These are phyloP conservation scores for Galaxias olidus DNA, from an alignment of 2,797 vertebrate genomes.

Conservation along the genomic window DNA sequence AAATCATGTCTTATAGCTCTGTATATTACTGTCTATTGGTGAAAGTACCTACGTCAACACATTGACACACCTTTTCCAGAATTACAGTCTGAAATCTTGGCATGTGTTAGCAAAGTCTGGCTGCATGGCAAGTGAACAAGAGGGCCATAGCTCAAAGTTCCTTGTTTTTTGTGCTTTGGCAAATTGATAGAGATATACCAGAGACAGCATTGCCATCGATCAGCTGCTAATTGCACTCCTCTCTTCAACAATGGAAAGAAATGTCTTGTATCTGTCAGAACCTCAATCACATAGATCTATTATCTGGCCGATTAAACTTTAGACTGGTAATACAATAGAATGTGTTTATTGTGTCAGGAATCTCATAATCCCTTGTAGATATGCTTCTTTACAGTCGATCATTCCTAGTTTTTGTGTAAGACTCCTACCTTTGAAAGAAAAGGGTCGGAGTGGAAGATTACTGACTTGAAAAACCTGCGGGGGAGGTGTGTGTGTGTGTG, in stretches of 20 bases:
- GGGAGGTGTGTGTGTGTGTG: constrained; percentile 10
- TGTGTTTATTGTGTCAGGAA: constrained; percentile 30
- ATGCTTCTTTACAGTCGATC: constrained; percentile 34
- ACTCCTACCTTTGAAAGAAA: too few relatives aligned
- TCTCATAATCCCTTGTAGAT: constrained; percentile 21
- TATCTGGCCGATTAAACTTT: constrained; percentile 49
- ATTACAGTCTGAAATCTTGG: too few relatives aligned
- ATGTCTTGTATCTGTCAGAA: constrained; percentile 39
- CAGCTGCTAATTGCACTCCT: constrained; percentile 45
- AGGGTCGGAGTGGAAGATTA: too few relatives aligned
- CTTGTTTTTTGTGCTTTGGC: constrained; percentile 44
- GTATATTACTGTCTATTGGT: too few relatives aligned
- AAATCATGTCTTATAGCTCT: too few relatives aligned
- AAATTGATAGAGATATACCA: constrained; percentile 67
- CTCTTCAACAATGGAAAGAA: constrained; percentile 35
- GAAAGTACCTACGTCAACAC: too few relatives aligned
- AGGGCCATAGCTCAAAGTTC: constrained; percentile 45
- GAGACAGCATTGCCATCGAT: constrained; percentile 56
- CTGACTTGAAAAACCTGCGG: too few relatives aligned
- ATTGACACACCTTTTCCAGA: too few relatives aligned
- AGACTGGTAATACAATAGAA: constrained; percentile 28
- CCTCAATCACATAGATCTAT: constrained; percentile 50
- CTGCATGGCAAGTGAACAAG: neutral
- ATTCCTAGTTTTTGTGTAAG: constrained; percentile 10
- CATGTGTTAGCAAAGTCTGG: neutral